Evolutionary conservation across 2,113 vertebrate species (phyloP), one percentile per base, ranked within the genome.

Genomic region (Chiloscyllium plagiosum): DNA sequence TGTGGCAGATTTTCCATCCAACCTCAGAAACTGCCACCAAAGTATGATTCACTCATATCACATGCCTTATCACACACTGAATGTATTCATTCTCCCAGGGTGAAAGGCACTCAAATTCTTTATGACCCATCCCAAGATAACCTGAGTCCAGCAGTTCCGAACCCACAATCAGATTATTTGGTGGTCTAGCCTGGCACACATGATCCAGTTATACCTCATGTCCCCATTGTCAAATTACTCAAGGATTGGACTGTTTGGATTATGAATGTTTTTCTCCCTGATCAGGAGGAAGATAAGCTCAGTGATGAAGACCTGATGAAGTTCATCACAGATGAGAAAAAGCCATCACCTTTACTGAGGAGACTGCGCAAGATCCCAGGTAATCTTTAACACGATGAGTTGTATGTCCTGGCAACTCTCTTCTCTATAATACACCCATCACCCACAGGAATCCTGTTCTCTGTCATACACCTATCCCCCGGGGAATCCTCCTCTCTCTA

Each of bases 241-340:
- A 61, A 13, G 33, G 61, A 65, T 47, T 47, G 42, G 37, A 37
- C 3, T 20, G 5, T 66, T 33, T 92, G 89, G 61, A 66, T 92
- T 20, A 92, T 20, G 61, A 65, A 92, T 20, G 4, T 33, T 66
- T 66, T 66, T 20, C 61, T 66, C 33, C 66, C 33, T 66, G 80
- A 52, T 92, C 89, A 93, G 89, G 89, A 93, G n/a, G 89, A 93
- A 93, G 89, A 93, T 93, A 93, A 93, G 8, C 61, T 93, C 33
- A 93, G 89, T 93, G 89, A 93, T 4, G 89, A 93, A 93, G 89
- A 93, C 89, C 61, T 93, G 89, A 93, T 93, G 89, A 93, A 93
- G 6, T 37, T 93, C 37, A 93, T 93, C n/a, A 47, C n/a, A 8
- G 89, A 93, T 66, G 89, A 93, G 33, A 93, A 93, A 37, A 93